phyloP scores from a whole-genome alignment of 2,888 invertebrate genomes.

The Neuroscelio doddi region DNA sequence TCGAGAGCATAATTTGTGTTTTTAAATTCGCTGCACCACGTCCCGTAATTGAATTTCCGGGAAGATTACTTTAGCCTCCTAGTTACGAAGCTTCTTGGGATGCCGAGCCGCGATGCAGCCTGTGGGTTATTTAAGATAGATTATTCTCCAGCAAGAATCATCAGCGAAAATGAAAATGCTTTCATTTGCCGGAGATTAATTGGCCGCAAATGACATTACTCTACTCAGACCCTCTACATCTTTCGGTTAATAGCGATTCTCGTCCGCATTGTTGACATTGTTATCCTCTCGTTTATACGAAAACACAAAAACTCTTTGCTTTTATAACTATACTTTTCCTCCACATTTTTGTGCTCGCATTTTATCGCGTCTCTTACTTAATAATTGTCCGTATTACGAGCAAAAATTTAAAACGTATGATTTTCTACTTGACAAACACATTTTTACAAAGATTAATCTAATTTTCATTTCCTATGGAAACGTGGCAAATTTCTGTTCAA shows the following conservation, averaged over 20 bases:
- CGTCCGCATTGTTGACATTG: slow-evolving; percentile 40
- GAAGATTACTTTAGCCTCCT: slow-evolving; percentile 66
- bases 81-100: slow-evolving; percentile 51
- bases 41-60: slow-evolving; percentile 66
- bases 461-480: too few relatives aligned
- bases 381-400: too few relatives aligned
- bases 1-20: slow-evolving; percentile 64
- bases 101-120: slow-evolving; percentile 56
- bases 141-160: slow-evolving; percentile 63
- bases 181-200: slow-evolving; percentile 67
- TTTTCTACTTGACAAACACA: too few relatives aligned
- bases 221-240: slow-evolving; percentile 31
- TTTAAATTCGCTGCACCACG: slow-evolving; percentile 64
- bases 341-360: too few relatives aligned
- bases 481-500: too few relatives aligned
- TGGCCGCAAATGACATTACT: slow-evolving; percentile 59
- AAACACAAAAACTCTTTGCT: not conserved
- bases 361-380: too few relatives aligned
- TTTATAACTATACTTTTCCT: not conserved
- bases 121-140: slow-evolving; percentile 70
- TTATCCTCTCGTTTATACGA: slow-evolving; percentile 4
- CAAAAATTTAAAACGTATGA: too few relatives aligned
- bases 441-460: too few relatives aligned
- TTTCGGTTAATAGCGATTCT: slow-evolving; percentile 32
- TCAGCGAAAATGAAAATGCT: slow-evolving; percentile 69